These are phyloP conservation scores for Agapornis canus DNA, from an alignment of 2,797 vertebrate species.

Conservation along the genomic window DNA sequence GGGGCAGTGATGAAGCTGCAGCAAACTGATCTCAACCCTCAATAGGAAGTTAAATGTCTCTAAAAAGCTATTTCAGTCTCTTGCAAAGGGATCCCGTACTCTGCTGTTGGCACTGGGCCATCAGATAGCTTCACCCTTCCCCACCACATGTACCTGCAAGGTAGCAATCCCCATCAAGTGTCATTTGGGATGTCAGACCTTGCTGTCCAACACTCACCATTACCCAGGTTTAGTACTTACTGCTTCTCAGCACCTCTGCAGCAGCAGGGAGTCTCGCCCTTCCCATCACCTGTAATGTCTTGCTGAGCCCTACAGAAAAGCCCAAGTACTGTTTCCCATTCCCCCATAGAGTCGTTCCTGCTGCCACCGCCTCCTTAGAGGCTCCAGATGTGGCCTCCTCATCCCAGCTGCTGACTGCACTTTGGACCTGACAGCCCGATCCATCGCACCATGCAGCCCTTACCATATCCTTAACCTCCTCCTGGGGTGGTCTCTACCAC, in stretches of 20 bases:
- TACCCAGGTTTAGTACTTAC: background rate
- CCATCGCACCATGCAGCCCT: background rate
- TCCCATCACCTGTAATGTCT: background rate
- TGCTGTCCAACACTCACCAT: background rate
- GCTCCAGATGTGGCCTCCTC: background rate
- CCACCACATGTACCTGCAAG: fast-evolving
- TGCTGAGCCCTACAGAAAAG: fast-evolving
- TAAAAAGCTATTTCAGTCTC: background rate
- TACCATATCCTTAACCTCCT: background rate
- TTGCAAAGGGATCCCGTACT: background rate
- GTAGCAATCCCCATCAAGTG: background rate
- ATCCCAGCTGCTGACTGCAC: background rate
- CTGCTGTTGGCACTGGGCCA: background rate
- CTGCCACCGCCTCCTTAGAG: background rate
- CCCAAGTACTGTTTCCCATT: background rate
- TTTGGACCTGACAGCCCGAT: background rate
- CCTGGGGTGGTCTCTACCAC: background rate
- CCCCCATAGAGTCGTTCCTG: fast-evolving
- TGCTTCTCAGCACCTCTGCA: background rate
- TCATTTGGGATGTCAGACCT: background rate
- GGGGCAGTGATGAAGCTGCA: background rate
- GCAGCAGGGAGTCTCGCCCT: background rate
- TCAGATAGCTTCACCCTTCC: background rate
- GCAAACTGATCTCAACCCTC: background rate
- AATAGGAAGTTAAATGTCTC: background rate